Base-by-base conservation (phyloP, 2,888 invertebrate genomes). In the Pegoplata infirma region DNA sequence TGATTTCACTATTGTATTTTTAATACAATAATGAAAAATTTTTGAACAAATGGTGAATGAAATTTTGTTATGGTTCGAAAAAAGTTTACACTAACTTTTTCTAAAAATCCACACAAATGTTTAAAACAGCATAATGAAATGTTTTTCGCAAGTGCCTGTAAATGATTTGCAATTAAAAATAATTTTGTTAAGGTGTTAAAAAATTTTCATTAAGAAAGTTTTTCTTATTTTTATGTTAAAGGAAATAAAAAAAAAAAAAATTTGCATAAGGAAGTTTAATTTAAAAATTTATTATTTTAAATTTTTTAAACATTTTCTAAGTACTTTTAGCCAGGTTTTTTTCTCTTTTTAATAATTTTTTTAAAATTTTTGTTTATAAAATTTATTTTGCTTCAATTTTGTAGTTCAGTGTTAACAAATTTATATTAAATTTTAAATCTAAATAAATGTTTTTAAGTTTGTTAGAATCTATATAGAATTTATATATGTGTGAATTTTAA, bases 1-100 rank as follows among this genome's bases (percentile, higher is more conserved):
- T 55, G 55, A 55, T 63, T 55, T 67, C 67, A 61, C 67, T 55
- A 36, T 23, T 47, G 25, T 10, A 47, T 75, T 75, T 61, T 68
- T 75, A 68, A 68, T 17, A 68, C 36, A 5, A 49, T 32, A 16
- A 58, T 17, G 28, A 59, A 55, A 46, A 58, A 56, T 32, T 32
- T 32, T 32, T 32, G 23, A 23, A 23, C 23, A 23, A 23, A 23
- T 23, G 23, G 23, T 23, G 28, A 28, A 28, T 28, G 28, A 28
- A n/a, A 28, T 32, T 32, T 32, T 32, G n/a, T n/a, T n/a, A n/a
- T n/a, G n/a, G n/a, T n/a, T n/a, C n/a, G 32, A 32, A 32, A 28
- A 28, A 28, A 28, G 23, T 23, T 5, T 23, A 23, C 23, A 23
- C 6, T 6, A 28, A 28, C 3, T 6, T 28, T 28, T 28, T 4